A percentile compares a stretch with the other conserved stretches of the same genome.
Conservation (phyloP, 1,140 invertebrate genomes). For the Drosophila bocqueti region DNA sequence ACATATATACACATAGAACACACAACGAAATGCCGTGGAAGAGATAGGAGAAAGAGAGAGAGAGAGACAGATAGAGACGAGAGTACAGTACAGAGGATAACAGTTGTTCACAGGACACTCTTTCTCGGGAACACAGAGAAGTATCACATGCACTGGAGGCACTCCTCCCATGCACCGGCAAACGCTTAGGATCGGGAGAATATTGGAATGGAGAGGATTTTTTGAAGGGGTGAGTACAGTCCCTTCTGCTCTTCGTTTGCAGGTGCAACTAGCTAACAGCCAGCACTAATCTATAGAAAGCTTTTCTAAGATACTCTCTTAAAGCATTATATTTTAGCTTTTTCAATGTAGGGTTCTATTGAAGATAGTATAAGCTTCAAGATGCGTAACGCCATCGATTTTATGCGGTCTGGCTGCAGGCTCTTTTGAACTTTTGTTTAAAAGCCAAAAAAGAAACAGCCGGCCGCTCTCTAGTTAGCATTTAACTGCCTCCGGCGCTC, state of each 20-base stretch:
- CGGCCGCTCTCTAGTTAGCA: too few species aligned
- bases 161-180: constrained; percentile 44
- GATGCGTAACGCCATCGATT: not conserved
- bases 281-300: constrained; percentile 15
- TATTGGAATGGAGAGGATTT: constrained; percentile 8
- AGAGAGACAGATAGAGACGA: constrained; percentile 41
- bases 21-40: constrained; percentile 48
- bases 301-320: constrained; percentile 11
- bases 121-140: constrained; percentile 7
- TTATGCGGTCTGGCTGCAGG: too few species aligned
- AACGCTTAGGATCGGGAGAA: constrained; percentile 33
- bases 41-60: constrained; percentile 47
- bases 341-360: not conserved
- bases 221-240: constrained; percentile 13
- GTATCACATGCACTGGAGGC: constrained; percentile 38
- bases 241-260: constrained; percentile 24
- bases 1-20: constrained; percentile 63
- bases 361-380: not conserved
- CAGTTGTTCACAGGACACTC: constrained; percentile 17
- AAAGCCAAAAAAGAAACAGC: too few species aligned
- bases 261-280: constrained; percentile 40
- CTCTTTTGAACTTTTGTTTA: too few species aligned
- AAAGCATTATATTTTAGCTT: not conserved
- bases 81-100: constrained; percentile 32
- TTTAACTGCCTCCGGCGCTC: too few species aligned